Conservation (phyloP, 2,888 invertebrate species). For the Sarcophaga rosellei region DNA sequence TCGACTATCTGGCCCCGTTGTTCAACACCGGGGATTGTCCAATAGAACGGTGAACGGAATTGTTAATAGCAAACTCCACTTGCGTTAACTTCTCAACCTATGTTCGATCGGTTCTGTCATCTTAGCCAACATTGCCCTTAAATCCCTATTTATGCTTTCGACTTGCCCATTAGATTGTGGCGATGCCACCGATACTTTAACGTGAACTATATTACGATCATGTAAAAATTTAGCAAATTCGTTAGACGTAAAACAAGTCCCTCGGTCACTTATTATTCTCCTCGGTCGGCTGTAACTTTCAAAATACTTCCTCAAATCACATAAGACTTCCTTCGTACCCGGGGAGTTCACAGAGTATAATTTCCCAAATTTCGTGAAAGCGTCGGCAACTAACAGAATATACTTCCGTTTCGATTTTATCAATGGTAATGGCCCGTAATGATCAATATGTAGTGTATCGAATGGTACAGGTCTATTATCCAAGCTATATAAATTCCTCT, state of each 20-base stretch:
- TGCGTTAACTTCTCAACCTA: too few relatives aligned
- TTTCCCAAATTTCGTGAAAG: constrained; percentile 17
- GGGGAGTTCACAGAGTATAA: constrained; percentile 9
- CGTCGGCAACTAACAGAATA: constrained; percentile 1
- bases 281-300: constrained; percentile 20
- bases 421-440: constrained; percentile 24
- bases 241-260: constrained; percentile 29
- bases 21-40: too few relatives aligned
- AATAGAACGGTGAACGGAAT: neutral
- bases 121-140: constrained; percentile 1
- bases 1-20: too few relatives aligned
- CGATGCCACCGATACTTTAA: too few relatives aligned
- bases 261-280: constrained; percentile 23
- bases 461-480: too few relatives aligned
- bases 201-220: too few relatives aligned
- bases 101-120: too few relatives aligned
- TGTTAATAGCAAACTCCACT: constrained; percentile 38
- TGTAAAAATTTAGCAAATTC: constrained; percentile 28
- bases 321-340: constrained; percentile 6
- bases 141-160: neutral
- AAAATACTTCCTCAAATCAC: constrained; percentile 17
- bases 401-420: constrained; percentile 23
- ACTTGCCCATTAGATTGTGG: too few relatives aligned
- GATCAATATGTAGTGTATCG: constrained; percentile 19
- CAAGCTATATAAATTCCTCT: too few relatives aligned